Evolutionary conservation across 2,888 invertebrate species (phyloP).

Genomic region (Amiota minor): DNA sequence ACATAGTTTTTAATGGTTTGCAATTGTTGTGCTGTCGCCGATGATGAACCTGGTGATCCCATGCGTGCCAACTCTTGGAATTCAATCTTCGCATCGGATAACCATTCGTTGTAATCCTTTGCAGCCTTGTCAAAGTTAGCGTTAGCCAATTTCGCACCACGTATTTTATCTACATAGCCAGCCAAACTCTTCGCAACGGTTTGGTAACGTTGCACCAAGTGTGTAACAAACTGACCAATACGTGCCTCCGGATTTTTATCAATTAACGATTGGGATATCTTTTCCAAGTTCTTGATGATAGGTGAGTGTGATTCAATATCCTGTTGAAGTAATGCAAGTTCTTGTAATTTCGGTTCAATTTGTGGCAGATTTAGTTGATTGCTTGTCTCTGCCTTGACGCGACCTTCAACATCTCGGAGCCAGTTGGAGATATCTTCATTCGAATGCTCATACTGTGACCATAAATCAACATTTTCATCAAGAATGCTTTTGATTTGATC

Average conservation of each 20-base stretch:
- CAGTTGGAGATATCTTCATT: conserved; percentile 84
- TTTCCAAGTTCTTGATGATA: conserved; percentile 80
- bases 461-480: conserved; percentile 82
- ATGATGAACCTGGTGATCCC: conserved; percentile 82
- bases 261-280: conserved; percentile 82
- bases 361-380: conserved; percentile 81
- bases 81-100: conserved; percentile 82
- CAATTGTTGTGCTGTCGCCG: conserved; percentile 81
- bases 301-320: conserved; percentile 79
- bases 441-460: conserved; percentile 86
- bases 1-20: conserved; percentile 80
- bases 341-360: conserved; percentile 80
- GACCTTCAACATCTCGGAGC: conserved; percentile 86
- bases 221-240: conserved; percentile 85
- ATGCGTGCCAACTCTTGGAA: conserved; percentile 82
- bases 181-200: conserved; percentile 82
- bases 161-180: conserved; percentile 82
- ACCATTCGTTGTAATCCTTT: conserved; percentile 84
- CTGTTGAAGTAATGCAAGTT: conserved; percentile 78
- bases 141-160: conserved; percentile 80
- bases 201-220: conserved; percentile 84
- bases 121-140: conserved; percentile 82
- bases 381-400: conserved; percentile 82
- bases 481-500: conserved; percentile 80
- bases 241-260: conserved; percentile 88